Base-by-base conservation (phyloP, 53 echinoderm and acorn worm species). In the Hippasteria phrygiana region DNA sequence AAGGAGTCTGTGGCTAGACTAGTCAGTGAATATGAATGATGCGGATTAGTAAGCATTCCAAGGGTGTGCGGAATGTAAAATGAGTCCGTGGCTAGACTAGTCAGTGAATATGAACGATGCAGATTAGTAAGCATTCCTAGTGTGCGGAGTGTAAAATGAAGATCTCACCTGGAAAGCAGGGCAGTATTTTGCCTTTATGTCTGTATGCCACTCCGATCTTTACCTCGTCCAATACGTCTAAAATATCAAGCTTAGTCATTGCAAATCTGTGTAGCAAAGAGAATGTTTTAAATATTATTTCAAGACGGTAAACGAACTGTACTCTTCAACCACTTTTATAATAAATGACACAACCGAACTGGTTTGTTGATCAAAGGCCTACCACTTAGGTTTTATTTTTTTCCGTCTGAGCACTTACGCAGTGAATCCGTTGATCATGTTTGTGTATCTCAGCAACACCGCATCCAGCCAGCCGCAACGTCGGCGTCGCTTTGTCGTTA, bases 401-500 rank as follows among this genome's bases (percentile, higher is more conserved):
- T 29, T 75, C n/a, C 18, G 6, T 37, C 42, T 40, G 50, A 73
- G 14, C 43, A 92, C 97, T 95, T 92, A 97, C 97, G 92, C 95
- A 80, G 92, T 95, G 80, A 95, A 95, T n/a, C 98, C 98, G 62
- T 97, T 97, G 75, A 97, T 93, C 94, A 95, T 92, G 53, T 91
- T 63, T 12, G 95, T 92, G 63, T 97, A 97, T 53, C 75, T 95
- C 12, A 97, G 88, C 11, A 95, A 83, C 13, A 97, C 94, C 0
- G 91, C 87, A 77, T 97, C 98, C 54, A 97, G 70, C 98, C 98
- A 97, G 0, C 98, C 98, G 87, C 98, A 97, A 37, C 98, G 89
- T 33, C 98, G 59, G 62, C 72, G 91, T 27, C 98, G 88, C 72
- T 95, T 95, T 14, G 98, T 97, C 16, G 98, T 97, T 39, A 92